Conservation (phyloP, 2,113 vertebrate genomes). For the Caranx melampygus region DNA sequence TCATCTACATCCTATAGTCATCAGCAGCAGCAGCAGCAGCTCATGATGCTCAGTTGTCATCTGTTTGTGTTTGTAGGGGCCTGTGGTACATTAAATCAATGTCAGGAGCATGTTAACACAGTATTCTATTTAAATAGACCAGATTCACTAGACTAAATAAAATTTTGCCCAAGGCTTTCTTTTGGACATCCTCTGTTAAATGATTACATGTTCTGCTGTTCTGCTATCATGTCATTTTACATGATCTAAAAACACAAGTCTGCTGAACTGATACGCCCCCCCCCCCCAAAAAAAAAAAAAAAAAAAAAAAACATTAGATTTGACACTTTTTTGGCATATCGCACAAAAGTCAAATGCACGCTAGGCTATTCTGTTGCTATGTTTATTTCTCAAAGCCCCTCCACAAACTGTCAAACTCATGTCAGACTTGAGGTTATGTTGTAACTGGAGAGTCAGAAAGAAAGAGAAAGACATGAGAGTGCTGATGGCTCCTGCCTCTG, state of each 20-base stretch:
- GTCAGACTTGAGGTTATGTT: no score
- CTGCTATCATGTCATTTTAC: neutral
- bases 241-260: neutral
- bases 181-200: neutral
- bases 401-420: no score
- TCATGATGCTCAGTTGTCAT: neutral
- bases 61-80: neutral
- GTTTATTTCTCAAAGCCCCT: no score
- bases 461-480: no score
- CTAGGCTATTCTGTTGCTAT: neutral
- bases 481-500: no score
- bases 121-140: neutral
- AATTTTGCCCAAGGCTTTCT: neutral
- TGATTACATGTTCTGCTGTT: neutral
- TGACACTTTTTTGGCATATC: no score
- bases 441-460: no score
- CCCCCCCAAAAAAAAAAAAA: no score
- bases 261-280: neutral
- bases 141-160: neutral
- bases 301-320: no score
- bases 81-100: neutral
- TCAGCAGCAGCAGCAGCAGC: neutral
- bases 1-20: neutral
- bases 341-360: neutral
- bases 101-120: neutral